Evolutionary conservation across 2,888 invertebrate species (phyloP), one percentile per base, ranked within the genome.

Genomic region (Rhopalosiphum nymphaeae): DNA sequence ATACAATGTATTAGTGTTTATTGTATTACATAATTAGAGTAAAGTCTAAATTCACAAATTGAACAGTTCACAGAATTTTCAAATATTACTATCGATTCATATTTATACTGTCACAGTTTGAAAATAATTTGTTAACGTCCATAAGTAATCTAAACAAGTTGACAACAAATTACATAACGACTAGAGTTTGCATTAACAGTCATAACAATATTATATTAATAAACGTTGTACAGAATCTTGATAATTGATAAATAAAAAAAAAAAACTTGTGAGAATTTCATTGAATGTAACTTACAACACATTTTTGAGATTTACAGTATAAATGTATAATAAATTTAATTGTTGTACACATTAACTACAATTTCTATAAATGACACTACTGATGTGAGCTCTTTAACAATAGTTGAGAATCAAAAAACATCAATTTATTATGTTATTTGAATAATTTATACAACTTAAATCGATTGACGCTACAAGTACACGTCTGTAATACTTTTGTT

Each of bases 161-260:
- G 2, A 86, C 13, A 85, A 86, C 36, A 9, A 57, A 46, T 91
- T n/a, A 85, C 13, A 57, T 57, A n/a, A 86, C 25, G 85, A 91
- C 91, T 86, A 91, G 57, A 91, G 56, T 91, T 85, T 91, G 29
- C 56, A 56, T 91, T 91, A 56, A 91, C 84, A 36, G 85, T 29
- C 84, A 49, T 44, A 57, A 46, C 67, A n/a, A 61, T 53, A 36
- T 90, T 36, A 67, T 29, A 61, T 36, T 44, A 16, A 78, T 46
- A 90, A 49, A 90, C 56, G 29, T 61, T 61, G 26, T 78, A 90
- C 21, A 56, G 91, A 53, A 56, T 84, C 36, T 91, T 36, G 2
- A 49, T 26, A 78, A 78, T 11, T 78, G 11, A 53, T n/a, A 78
- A 78, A 49, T 16, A 49, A 78, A 49, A 29, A 36, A 29, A 89